Evolutionary conservation across 2,113 vertebrate species (phyloP), one percentile per base, ranked within the genome.

Genomic region (Eurystomus gularis): DNA sequence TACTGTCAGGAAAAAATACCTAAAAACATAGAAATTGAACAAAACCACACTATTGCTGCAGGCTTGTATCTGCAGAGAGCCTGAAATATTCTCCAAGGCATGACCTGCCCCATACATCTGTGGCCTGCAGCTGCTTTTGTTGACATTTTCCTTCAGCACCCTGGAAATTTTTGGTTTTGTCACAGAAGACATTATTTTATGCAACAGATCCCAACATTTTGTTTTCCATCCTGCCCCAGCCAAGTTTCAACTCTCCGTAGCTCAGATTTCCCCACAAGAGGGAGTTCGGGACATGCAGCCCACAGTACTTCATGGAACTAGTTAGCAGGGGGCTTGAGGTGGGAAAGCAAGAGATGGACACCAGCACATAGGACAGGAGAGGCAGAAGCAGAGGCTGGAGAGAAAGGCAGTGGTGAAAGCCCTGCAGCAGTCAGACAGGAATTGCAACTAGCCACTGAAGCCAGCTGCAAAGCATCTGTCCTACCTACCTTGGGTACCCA

Each of bases 201-300:
- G 52, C 72, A 95, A 58, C 3, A 86, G 57, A 86, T 79, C 77
- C 80, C 88, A 95, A 89, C 65, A 55, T 85, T 81, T 88, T 96
- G 90, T 61, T 84, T 93, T 88, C 70, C 77, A 72, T 37, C 44
- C 40, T 82, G 61, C 28, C 33, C 44, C 49, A 84, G 62, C 28
- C 86, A 82, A 93, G 28, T 54, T 62, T 55, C 51, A 70, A 9
- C 51, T 35, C 77, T 91, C 80, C 1, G 0, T 9, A 80, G 40
- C 44, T 87, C 8, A 6, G 66, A 60, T 79, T 94, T 89, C 86
- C 96, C 95, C 96, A 94, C 94, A 87, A 95, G 95, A 94, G 86
- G 94, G 96, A 94, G 91, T 95, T 65, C 1, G 3, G 88, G 62
- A 84, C 28, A 39, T 77, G 54, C 37, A 79, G 46, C 83, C 89